Base-by-base conservation (phyloP, 2,113 vertebrate genomes). In the Callipepla californica region DNA sequence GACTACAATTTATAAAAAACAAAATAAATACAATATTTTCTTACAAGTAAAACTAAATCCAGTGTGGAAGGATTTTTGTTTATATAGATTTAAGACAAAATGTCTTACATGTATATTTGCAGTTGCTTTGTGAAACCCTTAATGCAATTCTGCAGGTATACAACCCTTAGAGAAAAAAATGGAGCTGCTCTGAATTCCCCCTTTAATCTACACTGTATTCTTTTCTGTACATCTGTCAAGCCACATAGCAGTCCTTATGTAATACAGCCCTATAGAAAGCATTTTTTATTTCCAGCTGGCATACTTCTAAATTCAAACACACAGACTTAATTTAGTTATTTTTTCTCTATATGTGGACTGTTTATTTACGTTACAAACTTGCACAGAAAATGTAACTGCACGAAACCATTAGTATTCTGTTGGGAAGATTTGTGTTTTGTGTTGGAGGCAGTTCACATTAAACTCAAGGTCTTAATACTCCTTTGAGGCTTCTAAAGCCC, bases 381-480 rank as follows among this genome's bases (percentile, higher is more conserved):
- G 63, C 82, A 68, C 70, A 85, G 92, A 94, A 96, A 97, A 94
- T 87, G 66, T 90, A 95, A 95, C 84, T 93, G 77, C 86, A 96
- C 73, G 89, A 95, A 97, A 92, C 80, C 92, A 97, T 97, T 97
- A 97, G 94, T 96, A 97, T 97, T 97, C 97, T 79, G 78, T 63
- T 68, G 94, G 89, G 94, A 97, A 90, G 89, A 96, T 94, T 96
- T 97, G 92, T 95, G 91, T 91, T 96, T 97, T 96, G 70, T 97
- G 87, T 96, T 96, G 87, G 75, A 97, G 92, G 92, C 93, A 97
- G 91, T 87, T 96, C 93, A 91, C 95, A 96, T 97, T 97, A 97
- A 97, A 97, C 91, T 96, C 96, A 97, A 97, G 94, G 92, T 97
- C 96, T 98, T 97, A 97, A 92, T 95, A 94, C 94, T 97, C 96